These are phyloP conservation scores for Pelochelys cantorii DNA, from an alignment of 2,797 vertebrate genomes.

Conservation along the genomic window DNA sequence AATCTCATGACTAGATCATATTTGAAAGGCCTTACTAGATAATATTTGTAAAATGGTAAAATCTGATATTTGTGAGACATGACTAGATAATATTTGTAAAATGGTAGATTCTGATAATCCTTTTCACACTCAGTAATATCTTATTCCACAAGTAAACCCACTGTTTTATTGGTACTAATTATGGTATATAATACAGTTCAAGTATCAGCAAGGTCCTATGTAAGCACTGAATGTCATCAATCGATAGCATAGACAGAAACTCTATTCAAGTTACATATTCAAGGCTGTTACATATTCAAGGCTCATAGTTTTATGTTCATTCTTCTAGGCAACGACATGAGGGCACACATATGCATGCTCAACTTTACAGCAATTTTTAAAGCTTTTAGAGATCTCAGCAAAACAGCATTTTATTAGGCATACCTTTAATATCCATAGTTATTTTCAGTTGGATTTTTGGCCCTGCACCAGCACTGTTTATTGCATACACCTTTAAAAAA, in stretches of 20 bases:
- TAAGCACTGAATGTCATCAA: not conserved
- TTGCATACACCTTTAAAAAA: slow-evolving; percentile 90
- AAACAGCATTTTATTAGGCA: not conserved
- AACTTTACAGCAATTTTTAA: not conserved
- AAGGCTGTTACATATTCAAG: too few relatives aligned
- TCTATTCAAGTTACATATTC: too few relatives aligned
- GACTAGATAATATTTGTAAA: not conserved
- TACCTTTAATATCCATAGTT: slow-evolving; percentile 96
- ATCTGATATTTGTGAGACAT: not conserved
- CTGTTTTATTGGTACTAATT: not conserved
- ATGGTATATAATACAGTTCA: not conserved
- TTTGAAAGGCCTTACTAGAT: too few relatives aligned
- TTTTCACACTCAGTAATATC: not conserved
- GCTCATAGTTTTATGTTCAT: not conserved
- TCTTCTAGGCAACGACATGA: not conserved
- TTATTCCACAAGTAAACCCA: not conserved
- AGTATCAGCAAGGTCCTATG: not conserved
- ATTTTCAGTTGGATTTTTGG: slow-evolving; percentile 91
- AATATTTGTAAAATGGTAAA: too few relatives aligned
- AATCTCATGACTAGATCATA: not conserved
- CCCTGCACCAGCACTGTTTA: slow-evolving; percentile 91
- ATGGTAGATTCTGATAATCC: not conserved
- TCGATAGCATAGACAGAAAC: not conserved
- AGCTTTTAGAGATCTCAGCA: not conserved
- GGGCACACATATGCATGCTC: not conserved